Base-by-base conservation (phyloP, 2,113 vertebrate genomes). In the Blennius ocellaris region DNA sequence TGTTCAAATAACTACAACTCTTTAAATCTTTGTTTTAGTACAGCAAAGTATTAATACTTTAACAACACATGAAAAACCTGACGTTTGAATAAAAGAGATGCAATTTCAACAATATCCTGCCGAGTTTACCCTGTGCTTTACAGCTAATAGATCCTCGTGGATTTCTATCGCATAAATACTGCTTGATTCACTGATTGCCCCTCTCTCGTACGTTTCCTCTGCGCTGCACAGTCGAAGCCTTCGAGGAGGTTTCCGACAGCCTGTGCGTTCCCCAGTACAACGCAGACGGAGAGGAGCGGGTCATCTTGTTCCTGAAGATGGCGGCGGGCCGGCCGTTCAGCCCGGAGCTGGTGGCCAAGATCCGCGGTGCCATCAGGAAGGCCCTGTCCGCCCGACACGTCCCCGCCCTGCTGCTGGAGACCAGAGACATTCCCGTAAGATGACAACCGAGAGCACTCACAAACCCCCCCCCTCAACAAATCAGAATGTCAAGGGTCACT, bases 281-380 rank as follows among this genome's bases (percentile, higher is more conserved):
- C 81, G 82, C 86, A 1, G 95, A 96, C 0, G 95, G 98, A 0
- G 97, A 98, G 68, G 98, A 99, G 89, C 79, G 98, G 8, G 97
- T 98, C 36, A 91, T 99, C 63, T 94, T 99, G 15, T 99, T 99
- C 84, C 86, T 99, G 58, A 97, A 97, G 92, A 97, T 99, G 97
- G 95, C 87, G 0, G 86, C 93, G 0, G 90, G 91, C 15, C 93
- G 92, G n/a, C 2, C 17, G 0, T 98, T 97, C 92, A 81, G 59
- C 30, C 80, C 89, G 0, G 89, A 92, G 0, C 87, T 99, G 91
- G 95, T 94, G 82, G 87, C 79, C 0, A 93, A 91, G 41, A 95
- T 99, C 16, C 92, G 90, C 1, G 82, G 90, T 0, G 94, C 96
- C 0, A 96, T 99, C 61, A 94, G 98, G 15, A 6, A 78, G 0